These are phyloP conservation scores for Drymodes brunneopygia DNA, from an alignment of 2,113 vertebrate species.

Conservation along the genomic window DNA sequence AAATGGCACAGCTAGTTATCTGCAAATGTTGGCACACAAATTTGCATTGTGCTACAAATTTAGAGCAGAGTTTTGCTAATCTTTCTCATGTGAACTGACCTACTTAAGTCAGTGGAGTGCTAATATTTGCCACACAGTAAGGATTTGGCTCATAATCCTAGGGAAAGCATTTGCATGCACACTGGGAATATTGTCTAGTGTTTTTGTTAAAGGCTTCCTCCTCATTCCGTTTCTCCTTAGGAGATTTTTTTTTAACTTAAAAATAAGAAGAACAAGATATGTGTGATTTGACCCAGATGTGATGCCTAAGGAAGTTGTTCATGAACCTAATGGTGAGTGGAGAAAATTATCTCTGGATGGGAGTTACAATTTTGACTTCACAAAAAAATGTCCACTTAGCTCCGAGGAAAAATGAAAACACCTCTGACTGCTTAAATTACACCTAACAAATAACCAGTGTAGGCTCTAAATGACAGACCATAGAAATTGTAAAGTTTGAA, in stretches of 20 bases:
- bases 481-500: not conserved
- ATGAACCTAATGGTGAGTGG: not conserved
- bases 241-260: not conserved
- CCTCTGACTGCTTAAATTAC: not conserved
- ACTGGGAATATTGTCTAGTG: not conserved
- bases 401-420: not conserved
- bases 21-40: not conserved
- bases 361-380: not conserved
- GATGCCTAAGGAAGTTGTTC: not conserved
- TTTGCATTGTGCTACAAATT: not conserved
- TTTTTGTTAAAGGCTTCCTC: constrained; percentile 21
- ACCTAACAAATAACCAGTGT: not conserved
- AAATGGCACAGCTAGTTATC: not conserved
- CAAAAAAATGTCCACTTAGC: not conserved
- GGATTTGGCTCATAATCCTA: constrained; percentile 38
- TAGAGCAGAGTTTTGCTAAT: constrained; percentile 35
- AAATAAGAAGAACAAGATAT: not conserved
- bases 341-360: not conserved
- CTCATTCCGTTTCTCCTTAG: not conserved
- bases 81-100: constrained; percentile 44
- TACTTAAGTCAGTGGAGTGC: constrained; percentile 35
- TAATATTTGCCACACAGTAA: constrained; percentile 24
- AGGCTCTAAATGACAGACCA: not conserved
- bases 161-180: constrained; percentile 9
- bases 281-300: not conserved